phyloP scores from a whole-genome alignment of 92 coral and sea anemone genomes.

The Porites divaricata region DNA sequence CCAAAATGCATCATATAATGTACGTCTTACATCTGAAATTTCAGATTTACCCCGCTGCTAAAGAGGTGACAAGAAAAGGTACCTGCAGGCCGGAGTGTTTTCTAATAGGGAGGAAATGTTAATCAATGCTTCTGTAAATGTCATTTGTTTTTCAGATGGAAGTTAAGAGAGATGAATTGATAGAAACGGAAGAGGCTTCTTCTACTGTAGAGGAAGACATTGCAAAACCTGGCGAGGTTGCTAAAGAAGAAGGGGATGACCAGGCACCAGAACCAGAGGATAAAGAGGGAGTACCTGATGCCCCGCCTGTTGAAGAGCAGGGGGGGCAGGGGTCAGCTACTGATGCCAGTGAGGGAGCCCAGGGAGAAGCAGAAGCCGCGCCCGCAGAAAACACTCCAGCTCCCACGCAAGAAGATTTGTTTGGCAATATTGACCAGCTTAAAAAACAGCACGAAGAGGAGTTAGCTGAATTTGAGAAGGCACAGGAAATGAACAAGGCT shows the following conservation, averaged over 20 bases:
- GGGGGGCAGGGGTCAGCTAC: slow-evolving; percentile 34
- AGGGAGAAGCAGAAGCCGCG: slow-evolving; percentile 43
- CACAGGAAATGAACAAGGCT: slow-evolving; percentile 91
- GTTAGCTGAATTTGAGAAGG: slow-evolving; percentile 91
- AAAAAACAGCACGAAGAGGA: slow-evolving; percentile 96
- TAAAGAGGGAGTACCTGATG: slow-evolving; percentile 62
- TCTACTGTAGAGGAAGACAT: slow-evolving; percentile 48
- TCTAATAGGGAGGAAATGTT: no score
- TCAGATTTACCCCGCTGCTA: no score
- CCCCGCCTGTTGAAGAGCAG: slow-evolving; percentile 59
- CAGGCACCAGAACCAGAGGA: slow-evolving; percentile 85
- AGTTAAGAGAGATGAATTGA: slow-evolving; percentile 69
- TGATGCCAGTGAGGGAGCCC: slow-evolving; percentile 42
- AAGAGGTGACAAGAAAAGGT: no score
- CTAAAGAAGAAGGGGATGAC: slow-evolving; percentile 81
- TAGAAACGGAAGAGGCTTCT: slow-evolving; percentile 50
- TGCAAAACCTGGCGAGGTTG: slow-evolving; percentile 77
- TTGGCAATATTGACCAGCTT: slow-evolving; percentile 93
- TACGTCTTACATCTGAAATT: no score
- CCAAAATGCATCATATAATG: no score
- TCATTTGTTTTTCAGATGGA: slow-evolving; percentile 44
- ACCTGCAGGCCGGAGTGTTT: no score
- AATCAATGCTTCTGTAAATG: not conserved
- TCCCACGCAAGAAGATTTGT: slow-evolving; percentile 80
- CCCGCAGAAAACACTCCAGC: slow-evolving; percentile 88